Evolutionary conservation across 2,113 vertebrate species (phyloP), one percentile per base, ranked within the genome.

Genomic region (Saccopteryx bilineata): DNA sequence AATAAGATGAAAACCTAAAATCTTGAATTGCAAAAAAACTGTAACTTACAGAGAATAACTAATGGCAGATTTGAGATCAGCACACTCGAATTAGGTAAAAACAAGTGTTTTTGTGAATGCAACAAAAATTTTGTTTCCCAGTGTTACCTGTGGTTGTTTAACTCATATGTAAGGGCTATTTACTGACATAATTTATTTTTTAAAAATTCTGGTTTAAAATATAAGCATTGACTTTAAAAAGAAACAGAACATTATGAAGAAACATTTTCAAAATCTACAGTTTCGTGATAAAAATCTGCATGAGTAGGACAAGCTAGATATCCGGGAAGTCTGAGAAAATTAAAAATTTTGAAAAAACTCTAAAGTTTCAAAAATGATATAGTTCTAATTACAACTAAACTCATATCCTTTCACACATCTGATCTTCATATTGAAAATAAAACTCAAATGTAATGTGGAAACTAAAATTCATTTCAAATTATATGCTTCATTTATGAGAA

Each of bases 291-390:
- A 93, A 96, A 96, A 90, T 90, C 83, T 89, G 39, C 92, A 74
- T 46, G 7, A 92, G 19, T 75, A 39, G 12, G 24, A 54, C 82
- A 93, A 95, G 31, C 10, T 79, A 12, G n/a, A 60, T 92, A 88
- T 88, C 13, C n/a, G 84, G 72, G 78, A 96, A 90, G 72, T 39
- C 80, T 83, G 71, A 96, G 84, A 93, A 97, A 92, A 95, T 95
- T 85, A 85, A 87, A 96, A 95, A 60, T 61, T 85, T 28, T 83
- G 39, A 46, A 17, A 94, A 95, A 93, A 75, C 61, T 61, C 58
- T 66, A 24, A 91, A 72, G 81, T 85, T 93, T 92, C 33, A 78
- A 80, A 87, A 72, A 24, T 18, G n/a, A 85, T 68, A 52, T 21
- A 50, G 15, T 56, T 93, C 66, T 96, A 90, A 94, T 93, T 93